Evolutionary conservation across 2,888 invertebrate species (phyloP).

Genomic region (Phytoseiulus persimilis): DNA sequence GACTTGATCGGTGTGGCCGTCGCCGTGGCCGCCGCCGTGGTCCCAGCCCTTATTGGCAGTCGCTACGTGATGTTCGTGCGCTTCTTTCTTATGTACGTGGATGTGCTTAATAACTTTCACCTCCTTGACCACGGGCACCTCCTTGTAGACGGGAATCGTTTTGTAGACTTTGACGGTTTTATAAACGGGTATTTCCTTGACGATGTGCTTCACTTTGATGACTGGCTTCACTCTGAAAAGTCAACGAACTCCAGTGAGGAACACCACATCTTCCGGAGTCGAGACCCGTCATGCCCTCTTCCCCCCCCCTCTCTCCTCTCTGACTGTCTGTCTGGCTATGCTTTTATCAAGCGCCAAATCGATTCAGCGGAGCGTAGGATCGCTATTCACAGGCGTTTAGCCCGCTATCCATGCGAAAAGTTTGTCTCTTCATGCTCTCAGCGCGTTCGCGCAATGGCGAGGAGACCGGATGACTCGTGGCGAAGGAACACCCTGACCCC

Average conservation of each 20-base stretch:
- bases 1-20: background rate
- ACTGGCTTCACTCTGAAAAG: slow-evolving; percentile 30
- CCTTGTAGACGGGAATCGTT: slow-evolving; percentile 31
- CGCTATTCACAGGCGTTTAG: no score
- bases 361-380: no score
- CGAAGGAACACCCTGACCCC: no score
- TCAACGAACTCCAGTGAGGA: no score
- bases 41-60: background rate
- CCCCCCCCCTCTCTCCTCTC: no score
- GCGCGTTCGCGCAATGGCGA: no score
- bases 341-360: no score
- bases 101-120: slow-evolving; percentile 34
- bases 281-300: no score
- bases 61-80: background rate
- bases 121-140: slow-evolving; percentile 19
- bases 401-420: background rate
- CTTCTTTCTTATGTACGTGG: slow-evolving; percentile 28
- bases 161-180: slow-evolving; percentile 33
- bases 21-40: background rate
- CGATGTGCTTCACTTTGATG: slow-evolving; percentile 32
- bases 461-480: no score
- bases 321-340: background rate
- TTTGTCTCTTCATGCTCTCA: no score
- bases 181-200: slow-evolving; percentile 21
- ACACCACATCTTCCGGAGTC: no score